A percentile compares a stretch with the other conserved stretches of the same genome.
Conservation (phyloP, 2,113 vertebrate genomes). For the Bombycilla garrulus region DNA sequence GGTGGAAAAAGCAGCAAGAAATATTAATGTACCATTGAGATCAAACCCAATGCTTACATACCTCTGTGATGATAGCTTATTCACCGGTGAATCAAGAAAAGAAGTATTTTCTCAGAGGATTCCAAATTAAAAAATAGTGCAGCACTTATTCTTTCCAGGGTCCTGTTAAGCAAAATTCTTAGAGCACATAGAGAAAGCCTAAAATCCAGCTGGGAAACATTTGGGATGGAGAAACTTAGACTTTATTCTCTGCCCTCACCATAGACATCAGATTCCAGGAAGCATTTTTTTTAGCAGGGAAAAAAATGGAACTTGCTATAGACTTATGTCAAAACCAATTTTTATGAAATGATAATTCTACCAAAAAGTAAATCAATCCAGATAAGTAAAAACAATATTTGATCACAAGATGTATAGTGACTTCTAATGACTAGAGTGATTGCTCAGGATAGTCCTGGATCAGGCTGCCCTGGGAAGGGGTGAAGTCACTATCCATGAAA, state of each 20-base stretch:
- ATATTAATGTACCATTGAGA: background rate
- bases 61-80: background rate
- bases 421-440: conserved; percentile 37
- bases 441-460: conserved; percentile 13
- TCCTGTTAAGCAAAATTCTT: background rate
- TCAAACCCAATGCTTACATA: background rate
- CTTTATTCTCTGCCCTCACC: background rate
- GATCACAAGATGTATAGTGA: background rate
- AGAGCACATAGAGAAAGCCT: background rate
- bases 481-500: background rate
- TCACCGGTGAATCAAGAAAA: background rate
- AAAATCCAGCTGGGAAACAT: background rate
- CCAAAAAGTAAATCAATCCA: conserved; percentile 37
- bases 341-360: conserved; percentile 28
- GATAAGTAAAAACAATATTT: conserved; percentile 54
- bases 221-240: background rate
- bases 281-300: background rate
- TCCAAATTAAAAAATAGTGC: background rate
- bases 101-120: background rate
- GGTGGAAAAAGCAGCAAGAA: background rate
- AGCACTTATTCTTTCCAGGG: background rate
- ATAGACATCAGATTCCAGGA: background rate
- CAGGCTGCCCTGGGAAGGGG: background rate
- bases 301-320: background rate
- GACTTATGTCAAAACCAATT: background rate